Evolutionary conservation across 2,888 invertebrate genomes (phyloP).

Genomic region (Patella ulyssiponensis): DNA sequence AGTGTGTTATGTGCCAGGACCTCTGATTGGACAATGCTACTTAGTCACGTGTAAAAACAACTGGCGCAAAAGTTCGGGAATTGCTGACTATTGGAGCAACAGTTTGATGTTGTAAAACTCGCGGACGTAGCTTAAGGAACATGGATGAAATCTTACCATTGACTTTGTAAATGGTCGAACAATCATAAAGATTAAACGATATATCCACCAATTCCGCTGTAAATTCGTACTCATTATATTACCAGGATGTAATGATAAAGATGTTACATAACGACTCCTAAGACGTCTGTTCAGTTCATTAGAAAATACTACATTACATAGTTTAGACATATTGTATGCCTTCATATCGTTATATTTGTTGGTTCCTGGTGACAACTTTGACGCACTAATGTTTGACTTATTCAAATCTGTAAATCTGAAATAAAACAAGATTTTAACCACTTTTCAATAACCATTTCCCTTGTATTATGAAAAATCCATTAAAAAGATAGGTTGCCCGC

Average conservation of each 20-base stretch:
- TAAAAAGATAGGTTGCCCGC: too few relatives aligned
- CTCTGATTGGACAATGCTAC: too few relatives aligned
- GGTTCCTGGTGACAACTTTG: constrained; percentile 79
- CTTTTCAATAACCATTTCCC: too few relatives aligned
- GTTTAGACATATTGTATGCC: constrained; percentile 89
- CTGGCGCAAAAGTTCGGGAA: too few relatives aligned
- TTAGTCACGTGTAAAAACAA: too few relatives aligned
- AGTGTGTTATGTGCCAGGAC: too few relatives aligned
- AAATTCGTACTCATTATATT: constrained; percentile 89
- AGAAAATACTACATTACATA: constrained; percentile 89
- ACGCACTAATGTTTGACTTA: constrained; percentile 68
- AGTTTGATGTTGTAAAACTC: too few relatives aligned
- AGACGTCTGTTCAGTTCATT: constrained; percentile 79
- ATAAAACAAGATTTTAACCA: constrained; percentile 6
- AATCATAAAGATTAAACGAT: constrained; percentile 82
- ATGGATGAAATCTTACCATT: constrained; percentile 79
- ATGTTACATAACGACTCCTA: constrained; percentile 49
- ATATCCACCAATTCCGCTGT: constrained; percentile 88
- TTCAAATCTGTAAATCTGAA: constrained; percentile 65
- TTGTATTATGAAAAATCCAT: too few relatives aligned
- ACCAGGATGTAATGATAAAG: constrained; percentile 68
- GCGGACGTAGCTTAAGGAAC: too few relatives aligned
- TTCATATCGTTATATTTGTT: constrained; percentile 85
- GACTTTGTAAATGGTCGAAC: constrained; percentile 95
- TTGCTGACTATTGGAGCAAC: too few relatives aligned